Percentiles rank a stretch among this genome's conserved stretches.
Conservation (phyloP, 2,888 invertebrate species). For the Anoplius nigerrimus region DNA sequence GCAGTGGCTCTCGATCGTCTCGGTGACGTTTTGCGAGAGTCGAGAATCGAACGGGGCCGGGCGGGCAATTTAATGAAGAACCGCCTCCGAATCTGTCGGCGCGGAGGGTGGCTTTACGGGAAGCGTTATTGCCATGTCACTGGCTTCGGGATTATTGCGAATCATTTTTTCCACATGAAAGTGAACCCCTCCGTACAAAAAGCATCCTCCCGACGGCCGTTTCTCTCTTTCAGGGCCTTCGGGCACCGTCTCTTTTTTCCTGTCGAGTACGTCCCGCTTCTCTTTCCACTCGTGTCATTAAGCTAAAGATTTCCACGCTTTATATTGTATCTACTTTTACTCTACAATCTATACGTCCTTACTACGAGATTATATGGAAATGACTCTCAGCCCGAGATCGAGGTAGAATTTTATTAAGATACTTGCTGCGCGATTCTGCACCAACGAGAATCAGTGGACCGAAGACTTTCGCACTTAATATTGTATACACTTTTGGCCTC, state of each 20-base stretch:
- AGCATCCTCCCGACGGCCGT: background rate
- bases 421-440: too few relatives aligned
- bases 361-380: too few relatives aligned
- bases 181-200: constrained; percentile 50
- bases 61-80: constrained; percentile 27
- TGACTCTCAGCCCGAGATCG: too few relatives aligned
- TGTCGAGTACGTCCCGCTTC: background rate
- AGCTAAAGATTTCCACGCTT: too few relatives aligned
- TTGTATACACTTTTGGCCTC: too few relatives aligned
- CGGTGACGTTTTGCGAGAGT: background rate
- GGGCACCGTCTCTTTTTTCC: background rate
- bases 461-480: too few relatives aligned
- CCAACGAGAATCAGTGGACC: too few relatives aligned
- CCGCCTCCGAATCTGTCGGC: constrained; percentile 42
- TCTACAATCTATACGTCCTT: too few relatives aligned
- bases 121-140: constrained; percentile 69
- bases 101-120: constrained; percentile 61
- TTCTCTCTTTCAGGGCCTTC: constrained; percentile 25
- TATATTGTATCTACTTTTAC: too few relatives aligned
- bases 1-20: constrained; percentile 51
- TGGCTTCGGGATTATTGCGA: constrained; percentile 69
- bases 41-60: background rate
- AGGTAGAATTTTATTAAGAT: too few relatives aligned
- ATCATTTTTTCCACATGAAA: constrained; percentile 71
- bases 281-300: too few relatives aligned